Evolutionary conservation across 2,888 invertebrate genomes (phyloP).

Genomic region (Phaedon cochleariae): DNA sequence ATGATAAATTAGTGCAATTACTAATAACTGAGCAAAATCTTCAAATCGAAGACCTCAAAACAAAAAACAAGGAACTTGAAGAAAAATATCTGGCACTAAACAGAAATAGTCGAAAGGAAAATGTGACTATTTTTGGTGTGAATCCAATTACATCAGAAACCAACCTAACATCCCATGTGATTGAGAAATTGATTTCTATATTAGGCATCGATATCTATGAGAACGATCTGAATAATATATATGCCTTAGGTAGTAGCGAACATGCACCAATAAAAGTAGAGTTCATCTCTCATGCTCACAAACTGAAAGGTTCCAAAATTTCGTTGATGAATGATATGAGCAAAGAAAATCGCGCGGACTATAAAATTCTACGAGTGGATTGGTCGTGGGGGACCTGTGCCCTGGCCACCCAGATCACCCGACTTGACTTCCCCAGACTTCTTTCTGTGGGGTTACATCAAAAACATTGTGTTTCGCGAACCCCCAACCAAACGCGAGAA

Average conservation of each 20-base stretch:
- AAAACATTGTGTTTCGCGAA: too few relatives aligned
- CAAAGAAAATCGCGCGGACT: not conserved
- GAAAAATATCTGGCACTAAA: too few relatives aligned
- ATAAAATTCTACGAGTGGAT: not conserved
- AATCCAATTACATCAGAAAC: too few relatives aligned
- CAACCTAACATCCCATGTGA: not conserved
- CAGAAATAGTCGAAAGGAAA: too few relatives aligned
- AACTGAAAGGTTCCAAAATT: not conserved
- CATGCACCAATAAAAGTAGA: constrained; percentile 5
- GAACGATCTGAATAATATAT: not conserved
- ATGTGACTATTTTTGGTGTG: too few relatives aligned
- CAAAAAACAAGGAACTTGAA: not conserved
- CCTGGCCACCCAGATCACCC: too few relatives aligned
- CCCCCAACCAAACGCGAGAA: too few relatives aligned
- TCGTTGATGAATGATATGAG: not conserved
- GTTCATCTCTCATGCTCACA: not conserved
- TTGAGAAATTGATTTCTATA: not conserved
- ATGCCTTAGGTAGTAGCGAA: not conserved
- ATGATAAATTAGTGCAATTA: constrained; percentile 4
- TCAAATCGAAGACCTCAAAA: not conserved
- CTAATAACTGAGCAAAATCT: constrained; percentile 9
- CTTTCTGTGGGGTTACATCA: too few relatives aligned
- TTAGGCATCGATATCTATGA: not conserved
- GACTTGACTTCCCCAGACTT: too few relatives aligned
- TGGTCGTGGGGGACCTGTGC: too few relatives aligned